These are phyloP conservation scores for Nothobranchius kuhntae DNA, from an alignment of 2,113 vertebrate genomes.

Conservation along the genomic window DNA sequence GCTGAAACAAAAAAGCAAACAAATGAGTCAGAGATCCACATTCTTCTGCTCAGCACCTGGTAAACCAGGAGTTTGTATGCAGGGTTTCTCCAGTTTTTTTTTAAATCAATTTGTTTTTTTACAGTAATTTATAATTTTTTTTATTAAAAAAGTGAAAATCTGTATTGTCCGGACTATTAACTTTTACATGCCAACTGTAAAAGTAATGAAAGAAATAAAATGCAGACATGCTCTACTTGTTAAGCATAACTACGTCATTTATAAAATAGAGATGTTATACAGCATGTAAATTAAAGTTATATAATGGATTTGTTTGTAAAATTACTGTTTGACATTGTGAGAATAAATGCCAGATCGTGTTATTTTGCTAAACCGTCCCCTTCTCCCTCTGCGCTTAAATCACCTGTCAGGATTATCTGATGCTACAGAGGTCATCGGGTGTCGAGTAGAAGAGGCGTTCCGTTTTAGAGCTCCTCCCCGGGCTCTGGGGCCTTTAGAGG, in stretches of 20 bases:
- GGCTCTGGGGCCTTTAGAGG: neutral
- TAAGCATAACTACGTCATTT: too few species aligned
- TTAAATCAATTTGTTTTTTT: too few species aligned
- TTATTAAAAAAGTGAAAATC: too few species aligned
- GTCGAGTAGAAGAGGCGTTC: neutral
- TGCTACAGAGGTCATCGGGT: conserved; percentile 9
- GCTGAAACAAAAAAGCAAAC: neutral
- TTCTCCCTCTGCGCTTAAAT: conserved; percentile 3
- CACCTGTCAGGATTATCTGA: conserved; percentile 10
- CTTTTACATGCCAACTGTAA: too few species aligned
- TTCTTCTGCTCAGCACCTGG: neutral
- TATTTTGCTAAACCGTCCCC: neutral
- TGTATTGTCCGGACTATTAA: too few species aligned
- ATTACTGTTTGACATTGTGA: neutral
- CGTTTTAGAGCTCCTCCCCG: neutral
- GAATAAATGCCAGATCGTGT: neutral
- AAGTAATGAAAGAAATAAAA: too few species aligned
- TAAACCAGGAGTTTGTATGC: neutral
- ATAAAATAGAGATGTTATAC: too few species aligned
- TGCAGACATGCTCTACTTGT: neutral
- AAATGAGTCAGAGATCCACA: conserved; percentile 5
- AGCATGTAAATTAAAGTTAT: neutral
- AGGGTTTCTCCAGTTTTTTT: neutral
- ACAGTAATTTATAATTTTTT: too few species aligned
- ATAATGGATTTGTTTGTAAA: neutral